Base-by-base conservation (phyloP, 2,888 invertebrate species). In the Trichogramma evanescens region DNA sequence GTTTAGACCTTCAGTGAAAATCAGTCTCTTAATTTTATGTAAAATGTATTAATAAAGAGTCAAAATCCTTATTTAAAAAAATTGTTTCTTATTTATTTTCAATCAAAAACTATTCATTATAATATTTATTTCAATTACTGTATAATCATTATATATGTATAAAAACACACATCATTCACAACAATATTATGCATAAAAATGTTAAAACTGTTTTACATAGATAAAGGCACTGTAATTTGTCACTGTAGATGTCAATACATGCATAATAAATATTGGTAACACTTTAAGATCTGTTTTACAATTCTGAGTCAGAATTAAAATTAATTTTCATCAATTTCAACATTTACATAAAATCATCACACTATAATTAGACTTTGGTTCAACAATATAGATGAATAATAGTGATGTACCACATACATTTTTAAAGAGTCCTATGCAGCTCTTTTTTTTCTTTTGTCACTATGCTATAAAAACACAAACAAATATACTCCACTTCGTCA, bases 291-390 rank as follows among this genome's bases (percentile, higher is more conserved):
- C 26, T 26, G 26, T 26, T 26, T 26, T 26, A 26, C 26, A 26
- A 26, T 26, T 26, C 26, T 26, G 26, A 26, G 26, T 26, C 26
- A 26, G 26, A 26, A 26, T 26, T 26, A 26, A 26, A 26, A 26
- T 26, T 26, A 46, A 13, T 13, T 48, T 48, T 48, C 48, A 48
- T 48, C 4, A 26, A 26, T 26, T 26, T 26, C 26, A 26, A 26
- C 26, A 26, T 26, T 26, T 26, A 6, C 48, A 52, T 58, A 53
- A 55, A 51, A 57, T 59, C 26, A 26, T 26, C 48, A 62, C 5
- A 40, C 54, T 64, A 60, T 58, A 60, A 62, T 56, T 62, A 64
- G 6, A 58, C 62, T 64, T 64, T 64, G 62, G 64, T 64, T 64
- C 13, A n/a, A 59, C 45, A 49, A 52, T 62, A 62, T 53, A 57